A percentile compares a stretch with the other conserved stretches of the same genome.
Evolutionary conservation across 2,888 invertebrate genomes (phyloP).

Genomic region (Caenorhabditis sp.): DNA sequence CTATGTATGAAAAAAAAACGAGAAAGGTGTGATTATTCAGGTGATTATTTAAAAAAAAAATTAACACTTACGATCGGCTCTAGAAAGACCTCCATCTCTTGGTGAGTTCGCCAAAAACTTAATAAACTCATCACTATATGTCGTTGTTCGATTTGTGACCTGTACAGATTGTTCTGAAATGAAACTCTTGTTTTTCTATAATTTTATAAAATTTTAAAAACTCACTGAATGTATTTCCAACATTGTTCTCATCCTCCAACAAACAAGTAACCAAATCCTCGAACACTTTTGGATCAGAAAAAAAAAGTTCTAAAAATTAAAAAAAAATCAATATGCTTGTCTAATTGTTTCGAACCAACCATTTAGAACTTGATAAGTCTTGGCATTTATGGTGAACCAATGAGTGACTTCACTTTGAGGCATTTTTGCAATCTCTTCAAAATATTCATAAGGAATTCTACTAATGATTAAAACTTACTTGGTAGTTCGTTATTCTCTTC

Average conservation of each 20-base stretch:
- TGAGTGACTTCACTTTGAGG: not conserved
- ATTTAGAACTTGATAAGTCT: not conserved
- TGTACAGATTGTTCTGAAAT: constrained; percentile 8
- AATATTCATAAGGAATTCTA: not conserved
- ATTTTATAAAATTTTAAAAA: not conserved
- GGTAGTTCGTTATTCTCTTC: not conserved
- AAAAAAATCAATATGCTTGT: not conserved
- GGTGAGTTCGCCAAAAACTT: constrained; percentile 2
- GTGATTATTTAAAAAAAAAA: too few relatives aligned
- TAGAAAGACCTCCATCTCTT: not conserved
- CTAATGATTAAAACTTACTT: not conserved
- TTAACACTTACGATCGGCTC: constrained; percentile 2
- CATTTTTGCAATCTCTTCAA: not conserved
- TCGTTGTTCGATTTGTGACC: not conserved
- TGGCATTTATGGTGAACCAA: not conserved
- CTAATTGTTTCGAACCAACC: not conserved
- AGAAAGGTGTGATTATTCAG: too few relatives aligned
- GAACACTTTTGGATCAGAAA: constrained; percentile 14
- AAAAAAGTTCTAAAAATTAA: constrained; percentile 2
- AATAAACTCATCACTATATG: constrained; percentile 9
- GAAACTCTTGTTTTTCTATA: not conserved
- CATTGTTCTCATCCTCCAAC: not conserved
- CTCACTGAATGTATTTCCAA: constrained; percentile 19
- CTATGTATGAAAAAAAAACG: too few relatives aligned
- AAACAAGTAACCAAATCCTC: not conserved